Percentiles rank a stretch among this genome's conserved stretches.
phyloP scores from a whole-genome alignment of 2,113 vertebrate genomes.

The Theristicus caerulescens region DNA sequence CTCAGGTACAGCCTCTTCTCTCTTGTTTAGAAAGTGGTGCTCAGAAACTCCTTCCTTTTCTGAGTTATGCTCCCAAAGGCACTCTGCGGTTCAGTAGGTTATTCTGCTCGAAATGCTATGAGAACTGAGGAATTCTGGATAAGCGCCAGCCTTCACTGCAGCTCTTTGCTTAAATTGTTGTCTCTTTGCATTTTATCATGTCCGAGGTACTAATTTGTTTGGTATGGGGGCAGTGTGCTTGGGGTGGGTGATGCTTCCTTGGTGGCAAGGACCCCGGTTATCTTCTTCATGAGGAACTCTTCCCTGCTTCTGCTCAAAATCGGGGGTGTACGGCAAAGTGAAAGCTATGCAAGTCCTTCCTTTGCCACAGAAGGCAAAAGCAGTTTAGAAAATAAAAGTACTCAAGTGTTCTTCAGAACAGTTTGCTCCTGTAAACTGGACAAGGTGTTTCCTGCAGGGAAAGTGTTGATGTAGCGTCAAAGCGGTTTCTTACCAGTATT shows the following conservation, averaged over 20 bases:
- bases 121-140: background rate
- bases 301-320: background rate
- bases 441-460: constrained; percentile 6
- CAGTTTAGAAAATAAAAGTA: background rate
- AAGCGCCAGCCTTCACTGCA: background rate
- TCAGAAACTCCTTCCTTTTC: background rate
- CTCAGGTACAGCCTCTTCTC: background rate
- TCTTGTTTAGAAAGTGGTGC: background rate
- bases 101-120: fast-evolving
- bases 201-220: background rate
- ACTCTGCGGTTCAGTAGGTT: background rate
- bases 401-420: background rate
- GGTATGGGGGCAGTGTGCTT: fast-evolving
- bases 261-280: background rate
- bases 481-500: fast-evolving
- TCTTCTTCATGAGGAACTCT: background rate
- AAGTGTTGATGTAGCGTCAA: background rate
- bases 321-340: fast-evolving
- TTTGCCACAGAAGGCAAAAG: background rate
- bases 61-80: background rate
- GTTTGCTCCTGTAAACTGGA: background rate
- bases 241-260: background rate
- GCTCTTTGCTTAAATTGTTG: background rate
- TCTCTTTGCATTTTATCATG: fast-evolving
- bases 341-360: background rate